Percentiles rank a stretch among this genome's conserved stretches.
Conservation (phyloP, 1,140 invertebrate genomes). For the Penaeus vannamei region DNA sequence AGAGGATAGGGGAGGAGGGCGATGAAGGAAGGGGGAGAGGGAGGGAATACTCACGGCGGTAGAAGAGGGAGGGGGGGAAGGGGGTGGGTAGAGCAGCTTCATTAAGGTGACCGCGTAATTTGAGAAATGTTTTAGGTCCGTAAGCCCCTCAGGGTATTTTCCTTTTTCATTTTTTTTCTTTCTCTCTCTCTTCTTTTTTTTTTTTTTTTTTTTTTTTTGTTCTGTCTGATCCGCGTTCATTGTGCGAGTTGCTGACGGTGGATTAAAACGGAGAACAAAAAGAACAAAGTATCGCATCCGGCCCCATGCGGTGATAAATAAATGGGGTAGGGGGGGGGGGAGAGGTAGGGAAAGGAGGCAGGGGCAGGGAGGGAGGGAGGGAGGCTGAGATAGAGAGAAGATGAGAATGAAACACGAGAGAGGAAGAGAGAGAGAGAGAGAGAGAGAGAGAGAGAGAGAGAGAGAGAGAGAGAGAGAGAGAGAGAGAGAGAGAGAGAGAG, state of each 20-base stretch:
- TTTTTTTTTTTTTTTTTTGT: too few relatives aligned
- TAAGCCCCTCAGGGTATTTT: not conserved
- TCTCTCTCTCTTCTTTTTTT: too few relatives aligned
- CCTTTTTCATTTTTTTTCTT: too few relatives aligned
- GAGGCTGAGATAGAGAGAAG: not conserved
- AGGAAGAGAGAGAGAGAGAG: not conserved
- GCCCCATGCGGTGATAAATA: too few relatives aligned
- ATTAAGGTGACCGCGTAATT: constrained; percentile 18
- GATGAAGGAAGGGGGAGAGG: not conserved
- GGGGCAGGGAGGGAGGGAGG: not conserved
- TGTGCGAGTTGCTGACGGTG: too few relatives aligned
- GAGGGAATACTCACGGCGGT: not conserved
- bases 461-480: not conserved
- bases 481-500: not conserved
- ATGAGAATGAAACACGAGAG: not conserved
- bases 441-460: not conserved
- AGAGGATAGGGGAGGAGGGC: not conserved
- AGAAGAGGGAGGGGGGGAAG: not conserved
- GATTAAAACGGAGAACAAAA: too few relatives aligned
- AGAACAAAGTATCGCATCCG: too few relatives aligned
- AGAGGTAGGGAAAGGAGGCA: not conserved
- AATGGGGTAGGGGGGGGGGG: too few relatives aligned
- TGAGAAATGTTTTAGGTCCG: constrained; percentile 25
- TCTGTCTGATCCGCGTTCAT: too few relatives aligned
- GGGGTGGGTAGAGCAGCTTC: not conserved